These are phyloP conservation scores for Muntiacus muntjak DNA, from an alignment of 2,113 vertebrate genomes.

Conservation along the genomic window DNA sequence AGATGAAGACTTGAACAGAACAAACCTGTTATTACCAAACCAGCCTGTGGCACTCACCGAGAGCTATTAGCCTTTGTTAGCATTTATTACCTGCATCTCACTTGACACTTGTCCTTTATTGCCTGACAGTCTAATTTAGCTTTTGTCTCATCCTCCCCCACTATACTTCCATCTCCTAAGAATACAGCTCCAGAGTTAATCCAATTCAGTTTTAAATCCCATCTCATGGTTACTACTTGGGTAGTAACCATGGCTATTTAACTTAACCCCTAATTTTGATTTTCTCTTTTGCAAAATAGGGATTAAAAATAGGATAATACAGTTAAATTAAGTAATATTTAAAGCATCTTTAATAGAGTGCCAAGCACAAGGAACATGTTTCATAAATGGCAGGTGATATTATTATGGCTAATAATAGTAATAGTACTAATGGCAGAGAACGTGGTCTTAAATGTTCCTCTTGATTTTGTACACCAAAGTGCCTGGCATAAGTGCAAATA, in stretches of 20 bases:
- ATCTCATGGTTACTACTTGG: neutral
- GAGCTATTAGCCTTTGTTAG: slow-evolving; percentile 33
- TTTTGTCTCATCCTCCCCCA: slow-evolving; percentile 12
- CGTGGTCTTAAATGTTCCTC: neutral
- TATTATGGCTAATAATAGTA: neutral
- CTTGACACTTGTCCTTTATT: slow-evolving; percentile 58
- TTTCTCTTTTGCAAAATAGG: neutral
- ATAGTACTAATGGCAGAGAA: neutral
- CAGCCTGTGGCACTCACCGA: slow-evolving; percentile 44
- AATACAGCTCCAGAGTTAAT: neutral
- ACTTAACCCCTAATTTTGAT: neutral
- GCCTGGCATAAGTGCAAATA: neutral
- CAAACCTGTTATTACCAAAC: slow-evolving; percentile 54
- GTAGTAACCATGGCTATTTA: neutral
- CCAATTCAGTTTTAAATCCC: neutral
- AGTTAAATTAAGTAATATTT: neutral
- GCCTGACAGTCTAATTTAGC: slow-evolving; percentile 58
- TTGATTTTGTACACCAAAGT: neutral
- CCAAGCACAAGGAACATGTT: neutral
- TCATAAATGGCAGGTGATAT: neutral
- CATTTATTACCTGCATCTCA: slow-evolving; percentile 30
- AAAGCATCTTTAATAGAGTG: neutral
- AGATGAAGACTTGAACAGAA: slow-evolving; percentile 38
- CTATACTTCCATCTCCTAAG: neutral
- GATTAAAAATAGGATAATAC: neutral